Evolutionary conservation across 1,140 invertebrate genomes (phyloP).

Genomic region (Diorhabda sublineata): DNA sequence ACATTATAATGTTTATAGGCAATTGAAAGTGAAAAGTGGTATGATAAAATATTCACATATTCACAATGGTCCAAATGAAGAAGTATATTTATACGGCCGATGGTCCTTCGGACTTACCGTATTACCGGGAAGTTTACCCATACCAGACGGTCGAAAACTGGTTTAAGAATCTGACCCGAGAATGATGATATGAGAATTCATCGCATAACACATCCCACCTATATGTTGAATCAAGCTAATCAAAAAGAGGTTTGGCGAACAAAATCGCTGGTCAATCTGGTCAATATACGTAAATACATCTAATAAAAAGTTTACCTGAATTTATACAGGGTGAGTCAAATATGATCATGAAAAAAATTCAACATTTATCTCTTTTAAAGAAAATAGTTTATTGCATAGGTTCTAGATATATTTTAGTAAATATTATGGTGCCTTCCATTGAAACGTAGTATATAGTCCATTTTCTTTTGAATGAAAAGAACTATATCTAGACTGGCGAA

Average conservation of each 20-base stretch:
- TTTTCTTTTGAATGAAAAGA: too few relatives aligned
- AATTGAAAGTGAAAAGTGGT: too few relatives aligned
- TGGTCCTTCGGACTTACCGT: not conserved
- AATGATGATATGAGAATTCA: not conserved
- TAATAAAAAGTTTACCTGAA: slow-evolving; percentile 1
- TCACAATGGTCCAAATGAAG: too few relatives aligned
- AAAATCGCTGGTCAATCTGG: not conserved
- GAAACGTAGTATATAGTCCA: too few relatives aligned
- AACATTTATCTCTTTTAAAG: not conserved
- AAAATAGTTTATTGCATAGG: not conserved
- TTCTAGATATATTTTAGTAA: not conserved
- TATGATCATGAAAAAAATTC: not conserved
- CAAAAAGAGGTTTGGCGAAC: not conserved
- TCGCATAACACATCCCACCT: not conserved
- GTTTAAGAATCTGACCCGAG: not conserved
- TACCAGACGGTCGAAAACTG: slow-evolving; percentile 1
- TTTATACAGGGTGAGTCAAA: not conserved
- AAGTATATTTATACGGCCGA: too few relatives aligned
- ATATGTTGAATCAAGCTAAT: not conserved
- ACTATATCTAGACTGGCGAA: too few relatives aligned
- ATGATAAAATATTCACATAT: too few relatives aligned
- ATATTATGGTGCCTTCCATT: too few relatives aligned
- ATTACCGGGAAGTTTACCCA: not conserved
- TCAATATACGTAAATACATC: not conserved
- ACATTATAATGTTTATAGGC: too few relatives aligned